Conservation (phyloP, 1,140 invertebrate species). For the Xylocopa sonorina region DNA sequence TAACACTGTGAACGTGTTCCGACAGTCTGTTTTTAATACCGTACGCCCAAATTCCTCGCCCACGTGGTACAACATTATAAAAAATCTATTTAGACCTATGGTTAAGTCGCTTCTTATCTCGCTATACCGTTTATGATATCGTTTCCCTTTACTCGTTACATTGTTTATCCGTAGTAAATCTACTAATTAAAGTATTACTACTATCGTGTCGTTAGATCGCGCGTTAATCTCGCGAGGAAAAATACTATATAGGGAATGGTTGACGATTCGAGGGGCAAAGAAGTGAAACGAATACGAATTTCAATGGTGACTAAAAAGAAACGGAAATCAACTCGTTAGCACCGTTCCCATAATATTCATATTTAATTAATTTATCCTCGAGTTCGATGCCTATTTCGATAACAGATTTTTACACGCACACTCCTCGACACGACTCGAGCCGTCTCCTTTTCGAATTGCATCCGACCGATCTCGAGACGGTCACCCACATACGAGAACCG, state of each 20-base stretch:
- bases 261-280: background rate
- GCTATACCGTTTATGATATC: slow-evolving; percentile 62
- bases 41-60: slow-evolving; percentile 9
- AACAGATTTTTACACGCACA: background rate
- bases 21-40: slow-evolving; percentile 34
- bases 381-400: background rate
- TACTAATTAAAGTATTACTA: slow-evolving; percentile 44
- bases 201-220: slow-evolving; percentile 39
- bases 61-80: slow-evolving; percentile 61
- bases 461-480: no score
- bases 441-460: slow-evolving; percentile 19
- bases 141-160: slow-evolving; percentile 46
- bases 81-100: slow-evolving; percentile 64
- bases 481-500: no score
- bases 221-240: slow-evolving; percentile 11
- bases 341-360: background rate
- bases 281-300: background rate
- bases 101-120: slow-evolving; percentile 54
- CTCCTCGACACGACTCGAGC: background rate
- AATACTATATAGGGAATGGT: no score
- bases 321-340: background rate
- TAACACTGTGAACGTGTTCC: slow-evolving; percentile 10
- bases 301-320: background rate
- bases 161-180: slow-evolving; percentile 58
- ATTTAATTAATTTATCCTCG: background rate